Evolutionary conservation across 2,113 vertebrate genomes (phyloP), one percentile per base, ranked within the genome.

Genomic region (Verasper variegatus): DNA sequence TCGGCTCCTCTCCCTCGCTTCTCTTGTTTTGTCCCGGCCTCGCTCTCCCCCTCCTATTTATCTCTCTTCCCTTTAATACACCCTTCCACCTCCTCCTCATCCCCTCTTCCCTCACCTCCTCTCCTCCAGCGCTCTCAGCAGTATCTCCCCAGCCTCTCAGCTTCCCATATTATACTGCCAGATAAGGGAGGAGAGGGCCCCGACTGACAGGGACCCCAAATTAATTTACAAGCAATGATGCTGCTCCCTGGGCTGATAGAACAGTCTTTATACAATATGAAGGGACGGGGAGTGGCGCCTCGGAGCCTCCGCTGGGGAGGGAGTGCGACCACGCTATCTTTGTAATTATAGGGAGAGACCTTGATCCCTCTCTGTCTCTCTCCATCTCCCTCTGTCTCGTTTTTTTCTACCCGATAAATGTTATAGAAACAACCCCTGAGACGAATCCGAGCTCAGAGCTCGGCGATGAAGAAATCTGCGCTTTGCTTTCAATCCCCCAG

Each of bases 161-260:
- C 87, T 85, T 78, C 83, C 84, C 85, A 85, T 86, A 91, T 92
- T 91, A 92, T 87, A 81, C 82, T 31, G 68, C 66, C 79, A 86
- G 92, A 93, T 92, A 93, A 92, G 88, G 85, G 84, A 72, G 77
- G 74, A 84, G 80, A 88, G 80, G 79, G 82, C 76, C 85, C 87
- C 18, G 85, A 80, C 87, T 91, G 92, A 91, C 91, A 90, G 87
- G 86, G 81, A 88, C 75, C 89, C 89, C 88, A 92, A 93, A 93
- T 93, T 93, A 93, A 93, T 93, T 92, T 93, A 93, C 91, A 91
- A 93, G 91, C 89, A 87, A 82, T 74, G 86, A 82, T 85, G 88
- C 88, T 84, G 75, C 86, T 90, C 72, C 47, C 69, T 20, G 78
- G 49, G 81, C 86, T 86, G 89, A 92, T 92, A 90, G 90, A 93